Evolutionary conservation across 35 echinoderm and acorn worm genomes (phyloP).

Genomic region (Strongylocentrotus purpuratus): DNA sequence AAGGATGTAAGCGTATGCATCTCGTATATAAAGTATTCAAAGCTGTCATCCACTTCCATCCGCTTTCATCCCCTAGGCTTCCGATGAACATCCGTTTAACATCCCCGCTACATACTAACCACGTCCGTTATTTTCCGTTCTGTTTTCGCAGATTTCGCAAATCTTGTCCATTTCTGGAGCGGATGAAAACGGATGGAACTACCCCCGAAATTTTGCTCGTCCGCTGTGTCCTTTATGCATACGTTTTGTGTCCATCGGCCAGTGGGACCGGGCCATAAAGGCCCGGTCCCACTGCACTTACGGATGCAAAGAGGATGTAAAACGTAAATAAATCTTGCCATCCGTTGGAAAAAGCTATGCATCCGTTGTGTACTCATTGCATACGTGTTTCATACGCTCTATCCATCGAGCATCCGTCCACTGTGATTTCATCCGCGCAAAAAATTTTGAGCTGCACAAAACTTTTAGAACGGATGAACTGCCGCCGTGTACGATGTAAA

Average conservation of each 20-base stretch:
- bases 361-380: conserved; percentile 38
- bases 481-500: conserved; percentile 39
- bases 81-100: conserved; percentile 37
- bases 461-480: conserved; percentile 44
- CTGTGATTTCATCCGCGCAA: conserved; percentile 31
- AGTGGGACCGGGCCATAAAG: neutral
- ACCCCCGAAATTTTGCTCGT: conserved; percentile 26
- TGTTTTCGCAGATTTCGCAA: too few species aligned
- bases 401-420: conserved; percentile 42
- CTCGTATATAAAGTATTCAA: conserved; percentile 35
- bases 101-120: too few species aligned
- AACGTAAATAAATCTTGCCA: conserved; percentile 22
- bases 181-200: neutral
- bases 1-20: conserved; percentile 36
- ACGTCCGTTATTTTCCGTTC: too few species aligned
- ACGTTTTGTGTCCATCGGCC: conserved; percentile 21
- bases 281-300: too few species aligned
- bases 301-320: too few species aligned
- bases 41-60: conserved; percentile 41
- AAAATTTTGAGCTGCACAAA: conserved; percentile 33
- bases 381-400: conserved; percentile 35
- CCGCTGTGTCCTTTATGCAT: conserved; percentile 23
- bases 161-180: neutral
- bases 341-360: conserved; percentile 28
- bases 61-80: conserved; percentile 37